These are phyloP conservation scores for Lasioglossum albipes DNA, from an alignment of 1,140 invertebrate species.

Conservation along the genomic window DNA sequence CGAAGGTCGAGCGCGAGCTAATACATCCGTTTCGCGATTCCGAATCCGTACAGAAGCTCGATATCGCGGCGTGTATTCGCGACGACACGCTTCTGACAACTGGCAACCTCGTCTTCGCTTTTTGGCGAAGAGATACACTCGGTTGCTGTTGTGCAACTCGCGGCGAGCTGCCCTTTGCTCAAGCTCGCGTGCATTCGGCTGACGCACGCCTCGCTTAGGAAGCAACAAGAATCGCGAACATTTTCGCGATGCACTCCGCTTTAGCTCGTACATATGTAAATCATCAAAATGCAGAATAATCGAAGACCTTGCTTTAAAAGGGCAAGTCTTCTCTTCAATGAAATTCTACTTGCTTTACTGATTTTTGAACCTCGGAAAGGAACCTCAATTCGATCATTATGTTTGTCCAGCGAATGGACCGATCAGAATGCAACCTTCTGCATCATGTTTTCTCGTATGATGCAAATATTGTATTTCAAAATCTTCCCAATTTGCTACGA, in stretches of 20 bases:
- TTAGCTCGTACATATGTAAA: too few relatives aligned
- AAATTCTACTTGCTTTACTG: too few relatives aligned
- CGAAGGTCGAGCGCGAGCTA: not conserved
- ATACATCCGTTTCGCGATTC: not conserved
- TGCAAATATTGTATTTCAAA: too few relatives aligned
- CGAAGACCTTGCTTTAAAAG: too few relatives aligned
- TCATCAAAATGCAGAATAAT: too few relatives aligned
- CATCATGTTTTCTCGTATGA: too few relatives aligned
- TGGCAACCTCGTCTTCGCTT: slow-evolving; percentile 58
- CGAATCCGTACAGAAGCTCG: not conserved
- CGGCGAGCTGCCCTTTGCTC: slow-evolving; percentile 70
- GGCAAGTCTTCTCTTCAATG: too few relatives aligned
- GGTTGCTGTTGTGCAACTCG: slow-evolving; percentile 73
- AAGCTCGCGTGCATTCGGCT: slow-evolving; percentile 43
- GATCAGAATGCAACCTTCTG: too few relatives aligned
- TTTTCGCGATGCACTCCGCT: not conserved
- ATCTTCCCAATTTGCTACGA: too few relatives aligned
- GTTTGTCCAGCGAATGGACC: too few relatives aligned
- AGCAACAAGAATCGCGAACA: slow-evolving; percentile 6
- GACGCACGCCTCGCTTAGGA: slow-evolving; percentile 12
- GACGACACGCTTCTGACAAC: slow-evolving; percentile 63
- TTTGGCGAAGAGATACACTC: slow-evolving; percentile 63
- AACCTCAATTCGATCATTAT: too few relatives aligned
- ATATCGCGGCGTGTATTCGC: not conserved
- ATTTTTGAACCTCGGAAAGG: too few relatives aligned